phyloP scores from a whole-genome alignment of 2,797 vertebrate genomes.

The Tympanoctomys barrerae region DNA sequence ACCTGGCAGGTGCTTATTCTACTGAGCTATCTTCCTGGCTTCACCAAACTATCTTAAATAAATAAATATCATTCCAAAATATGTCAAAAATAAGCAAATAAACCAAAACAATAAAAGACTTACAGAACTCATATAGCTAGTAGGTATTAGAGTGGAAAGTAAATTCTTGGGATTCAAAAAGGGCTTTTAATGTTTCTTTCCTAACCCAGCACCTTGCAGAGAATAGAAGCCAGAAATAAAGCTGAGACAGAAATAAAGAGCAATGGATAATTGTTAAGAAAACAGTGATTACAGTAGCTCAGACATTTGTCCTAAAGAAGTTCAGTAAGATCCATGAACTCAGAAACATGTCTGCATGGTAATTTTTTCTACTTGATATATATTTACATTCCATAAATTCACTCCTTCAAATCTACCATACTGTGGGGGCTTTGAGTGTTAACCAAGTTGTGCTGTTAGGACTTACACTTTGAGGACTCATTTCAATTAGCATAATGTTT shows the following conservation, averaged over 20 bases:
- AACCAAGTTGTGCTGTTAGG: background rate
- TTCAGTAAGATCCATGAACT: background rate
- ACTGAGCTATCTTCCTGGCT: too few species aligned
- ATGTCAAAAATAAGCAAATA: background rate
- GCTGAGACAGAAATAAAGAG: background rate
- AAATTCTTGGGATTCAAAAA: background rate
- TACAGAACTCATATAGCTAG: background rate
- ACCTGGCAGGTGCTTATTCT: too few species aligned
- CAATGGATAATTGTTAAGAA: background rate
- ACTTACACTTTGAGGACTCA: background rate
- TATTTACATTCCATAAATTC: background rate
- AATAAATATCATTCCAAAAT: conserved; percentile 1
- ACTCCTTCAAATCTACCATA: background rate
- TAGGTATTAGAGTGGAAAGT: background rate
- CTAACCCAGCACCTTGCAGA: background rate
- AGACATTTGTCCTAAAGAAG: background rate
- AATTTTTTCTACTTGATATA: background rate
- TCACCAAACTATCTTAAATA: background rate
- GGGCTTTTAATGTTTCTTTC: background rate
- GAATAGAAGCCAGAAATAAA: background rate
- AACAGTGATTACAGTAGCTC: background rate
- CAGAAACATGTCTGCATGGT: background rate
- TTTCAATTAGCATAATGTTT: background rate
- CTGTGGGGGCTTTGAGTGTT: background rate
- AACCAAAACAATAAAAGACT: background rate